Evolutionary conservation across 2,113 vertebrate genomes (phyloP).

Genomic region (Vulpes ferrilata): DNA sequence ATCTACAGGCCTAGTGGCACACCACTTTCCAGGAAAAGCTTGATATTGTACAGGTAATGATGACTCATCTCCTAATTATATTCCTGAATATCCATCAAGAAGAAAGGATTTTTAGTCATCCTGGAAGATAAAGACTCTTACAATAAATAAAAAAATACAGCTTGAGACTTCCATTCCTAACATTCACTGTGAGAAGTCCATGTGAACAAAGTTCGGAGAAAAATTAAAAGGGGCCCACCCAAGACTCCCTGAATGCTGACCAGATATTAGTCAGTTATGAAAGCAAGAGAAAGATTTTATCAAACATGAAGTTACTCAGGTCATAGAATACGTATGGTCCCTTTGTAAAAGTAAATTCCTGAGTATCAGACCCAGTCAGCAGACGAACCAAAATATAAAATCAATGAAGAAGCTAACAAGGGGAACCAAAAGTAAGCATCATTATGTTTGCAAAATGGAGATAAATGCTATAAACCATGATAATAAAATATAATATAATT

Average conservation of each 20-base stretch:
- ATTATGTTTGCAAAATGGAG: not conserved
- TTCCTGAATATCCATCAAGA: not conserved
- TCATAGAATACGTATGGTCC: not conserved
- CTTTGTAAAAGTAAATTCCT: not conserved
- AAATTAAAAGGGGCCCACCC: not conserved
- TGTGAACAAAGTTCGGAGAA: not conserved
- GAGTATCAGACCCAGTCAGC: not conserved
- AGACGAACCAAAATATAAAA: slow-evolving; percentile 36
- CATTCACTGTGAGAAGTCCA: not conserved
- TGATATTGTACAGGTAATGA: not conserved
- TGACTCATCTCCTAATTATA: not conserved
- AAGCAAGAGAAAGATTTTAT: not conserved
- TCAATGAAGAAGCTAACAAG: not conserved
- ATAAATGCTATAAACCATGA: not conserved
- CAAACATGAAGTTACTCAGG: not conserved
- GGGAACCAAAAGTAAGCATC: not conserved
- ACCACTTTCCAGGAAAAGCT: slow-evolving; percentile 49
- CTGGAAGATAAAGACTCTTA: not conserved
- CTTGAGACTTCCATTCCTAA: not conserved
- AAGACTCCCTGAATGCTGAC: not conserved
- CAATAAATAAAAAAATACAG: not conserved
- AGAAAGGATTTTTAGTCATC: not conserved
- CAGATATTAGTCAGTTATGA: not conserved
- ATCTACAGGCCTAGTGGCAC: not conserved
- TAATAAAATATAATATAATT: not conserved